Percentiles rank a stretch among this genome's conserved stretches.
phyloP scores from a whole-genome alignment of 2,113 vertebrate species.

The Acrocephalus arundinaceus region DNA sequence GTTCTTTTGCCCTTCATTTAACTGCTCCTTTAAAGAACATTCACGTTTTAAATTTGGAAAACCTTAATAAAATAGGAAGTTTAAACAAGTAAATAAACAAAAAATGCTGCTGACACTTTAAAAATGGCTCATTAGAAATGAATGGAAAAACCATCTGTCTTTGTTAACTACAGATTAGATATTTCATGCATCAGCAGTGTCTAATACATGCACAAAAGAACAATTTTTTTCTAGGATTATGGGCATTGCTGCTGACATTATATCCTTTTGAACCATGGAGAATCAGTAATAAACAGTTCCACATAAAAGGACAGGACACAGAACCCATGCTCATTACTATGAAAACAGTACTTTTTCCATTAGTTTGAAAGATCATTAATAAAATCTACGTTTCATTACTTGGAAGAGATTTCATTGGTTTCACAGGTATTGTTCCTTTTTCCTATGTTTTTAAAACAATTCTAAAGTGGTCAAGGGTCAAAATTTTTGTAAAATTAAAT shows the following conservation, averaged over 20 bases:
- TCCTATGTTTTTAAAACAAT: not conserved
- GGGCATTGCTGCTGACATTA: constrained; percentile 7
- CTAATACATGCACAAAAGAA: constrained; percentile 11
- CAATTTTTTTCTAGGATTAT: constrained; percentile 35
- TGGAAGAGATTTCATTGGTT: not conserved
- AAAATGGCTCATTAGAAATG: constrained; percentile 50
- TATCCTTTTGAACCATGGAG: constrained; percentile 5
- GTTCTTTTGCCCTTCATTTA: constrained; percentile 20
- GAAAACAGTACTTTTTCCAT: not conserved
- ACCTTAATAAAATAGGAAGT: constrained; percentile 12
- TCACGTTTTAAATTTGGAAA: not conserved
- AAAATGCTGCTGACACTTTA: constrained; percentile 19
- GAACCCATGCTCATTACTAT: not conserved
- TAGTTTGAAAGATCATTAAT: not conserved
- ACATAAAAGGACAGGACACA: not conserved
- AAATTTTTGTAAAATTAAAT: not conserved
- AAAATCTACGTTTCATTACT: not conserved
- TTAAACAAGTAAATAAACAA: constrained; percentile 41
- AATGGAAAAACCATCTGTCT: constrained; percentile 54
- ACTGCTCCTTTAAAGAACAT: not conserved
- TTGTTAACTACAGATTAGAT: constrained; percentile 38
- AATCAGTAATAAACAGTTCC: constrained; percentile 28
- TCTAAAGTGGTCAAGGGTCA: not conserved
- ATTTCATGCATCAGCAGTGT: constrained; percentile 25
- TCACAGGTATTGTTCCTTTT: not conserved